Evolutionary conservation across 1,140 invertebrate species (phyloP), one percentile per base, ranked within the genome.

Genomic region (Drosophila truncata): DNA sequence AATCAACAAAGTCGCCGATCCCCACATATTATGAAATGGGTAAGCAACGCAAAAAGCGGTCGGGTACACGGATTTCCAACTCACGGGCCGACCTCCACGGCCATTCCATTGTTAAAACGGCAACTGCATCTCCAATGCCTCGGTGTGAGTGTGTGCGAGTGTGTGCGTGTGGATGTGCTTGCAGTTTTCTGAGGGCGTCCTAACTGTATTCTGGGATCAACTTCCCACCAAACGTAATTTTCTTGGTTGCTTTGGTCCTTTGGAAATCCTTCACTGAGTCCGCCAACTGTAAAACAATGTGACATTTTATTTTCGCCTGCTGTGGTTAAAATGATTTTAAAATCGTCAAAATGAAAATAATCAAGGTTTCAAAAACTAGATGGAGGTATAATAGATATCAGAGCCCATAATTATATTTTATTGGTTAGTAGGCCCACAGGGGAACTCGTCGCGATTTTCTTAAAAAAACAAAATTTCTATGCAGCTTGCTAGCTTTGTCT

Each of bases 11-110:
- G 41, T 59, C n/a, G 52, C 14, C 18, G 20, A 55, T 20, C 69
- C 33, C 16, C 67, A 35, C 31, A 66, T 73, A 84, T 57, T 69
- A 86, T 87, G 83, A 87, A 87, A 87, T 87, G 83, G 83, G 83
- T 87, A 87, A 87, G 83, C 74, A 62, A 61, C 18, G 33, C 25
- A 46, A 27, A 62, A n/a, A 55, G 57, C 7, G 6, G 18, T 35
- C 10, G 42, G 47, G 63, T 39, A 8, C 29, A 57, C 27, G 74
- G 55, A 57, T 58, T 44, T 74, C 37, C 67, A 39, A 41, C 39
- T n/a, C 23, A 27, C 18, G 31, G 37, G 11, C 46, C 35, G 18
- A 25, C 33, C 47, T 66, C 16, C 20, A 67, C 20, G 41, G 65
- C 39, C 39, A 39, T 71, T 37, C 16, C 50, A 47, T 35, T 44